Evolutionary conservation across 1,140 invertebrate genomes (phyloP).

Genomic region (Drosophila kohkoa): DNA sequence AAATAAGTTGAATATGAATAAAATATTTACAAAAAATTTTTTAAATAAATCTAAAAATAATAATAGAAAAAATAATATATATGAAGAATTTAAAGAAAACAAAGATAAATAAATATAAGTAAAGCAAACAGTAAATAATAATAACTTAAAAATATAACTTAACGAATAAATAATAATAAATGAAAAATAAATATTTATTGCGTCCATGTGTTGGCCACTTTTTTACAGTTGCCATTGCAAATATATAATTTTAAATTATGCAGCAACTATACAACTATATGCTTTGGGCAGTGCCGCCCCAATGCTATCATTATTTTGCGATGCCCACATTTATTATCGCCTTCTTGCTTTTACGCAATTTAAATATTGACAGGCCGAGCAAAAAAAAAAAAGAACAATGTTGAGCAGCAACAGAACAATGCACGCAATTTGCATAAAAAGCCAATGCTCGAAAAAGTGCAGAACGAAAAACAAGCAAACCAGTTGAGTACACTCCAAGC

Average conservation of each 20-base stretch:
- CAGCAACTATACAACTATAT: not conserved
- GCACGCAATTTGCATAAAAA: slow-evolving; percentile 72
- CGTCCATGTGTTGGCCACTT: not conserved
- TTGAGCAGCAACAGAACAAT: slow-evolving; percentile 49
- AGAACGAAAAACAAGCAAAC: slow-evolving; percentile 19
- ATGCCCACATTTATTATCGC: slow-evolving; percentile 50
- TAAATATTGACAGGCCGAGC: slow-evolving; percentile 68
- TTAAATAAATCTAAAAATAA: too few species aligned
- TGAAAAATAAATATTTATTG: too few species aligned
- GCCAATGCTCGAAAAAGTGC: slow-evolving; percentile 53
- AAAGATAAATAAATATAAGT: too few species aligned
- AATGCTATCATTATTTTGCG: slow-evolving; percentile 45
- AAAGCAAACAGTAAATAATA: too few species aligned
- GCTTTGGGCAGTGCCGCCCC: not conserved
- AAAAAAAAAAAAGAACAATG: slow-evolving; percentile 22
- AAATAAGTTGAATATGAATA: too few species aligned
- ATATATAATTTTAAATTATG: slow-evolving; percentile 31
- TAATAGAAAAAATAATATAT: too few species aligned
- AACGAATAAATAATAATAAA: too few species aligned
- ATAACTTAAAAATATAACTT: too few species aligned
- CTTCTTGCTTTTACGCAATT: slow-evolving; percentile 51
- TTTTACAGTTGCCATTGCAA: slow-evolving; percentile 9
- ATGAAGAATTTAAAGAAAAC: too few species aligned
- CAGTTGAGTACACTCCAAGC: slow-evolving; percentile 20
- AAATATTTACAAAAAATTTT: too few species aligned